These are phyloP conservation scores for Cheilosia vulpina DNA, from an alignment of 2,888 invertebrate species.

Conservation along the genomic window DNA sequence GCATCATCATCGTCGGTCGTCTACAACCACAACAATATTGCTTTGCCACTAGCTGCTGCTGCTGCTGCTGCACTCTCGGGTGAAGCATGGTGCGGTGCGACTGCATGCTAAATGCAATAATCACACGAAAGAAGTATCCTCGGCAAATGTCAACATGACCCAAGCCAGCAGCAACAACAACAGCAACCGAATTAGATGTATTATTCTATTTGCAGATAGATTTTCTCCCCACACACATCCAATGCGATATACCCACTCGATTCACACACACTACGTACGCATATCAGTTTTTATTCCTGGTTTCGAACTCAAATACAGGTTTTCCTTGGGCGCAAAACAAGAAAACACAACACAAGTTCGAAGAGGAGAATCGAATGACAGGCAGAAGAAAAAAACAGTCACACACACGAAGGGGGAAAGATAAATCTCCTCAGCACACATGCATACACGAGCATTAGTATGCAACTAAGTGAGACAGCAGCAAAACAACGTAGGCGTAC, in stretches of 20 bases:
- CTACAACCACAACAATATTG: conserved; percentile 41
- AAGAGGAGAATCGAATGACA: conserved; percentile 2
- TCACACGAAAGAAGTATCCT: conserved; percentile 63
- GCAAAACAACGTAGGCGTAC: conserved; percentile 74
- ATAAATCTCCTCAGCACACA: conserved; percentile 10
- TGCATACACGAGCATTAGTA: background rate
- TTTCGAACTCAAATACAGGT: conserved; percentile 70
- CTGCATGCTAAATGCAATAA: conserved; percentile 72
- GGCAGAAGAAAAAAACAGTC: background rate
- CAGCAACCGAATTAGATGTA: conserved; percentile 47
- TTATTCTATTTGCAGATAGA: conserved; percentile 68
- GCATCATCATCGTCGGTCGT: conserved; percentile 27
- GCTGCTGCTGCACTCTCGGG: conserved; percentile 32
- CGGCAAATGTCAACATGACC: conserved; percentile 70
- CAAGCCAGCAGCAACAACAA: conserved; percentile 21
- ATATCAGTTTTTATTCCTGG: conserved; percentile 72
- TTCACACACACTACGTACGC: conserved; percentile 23
- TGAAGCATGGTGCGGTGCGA: conserved; percentile 10
- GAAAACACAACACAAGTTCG: conserved; percentile 55
- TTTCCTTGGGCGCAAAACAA: conserved; percentile 73
- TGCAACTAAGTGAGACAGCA: conserved; percentile 61
- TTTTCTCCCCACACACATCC: conserved; percentile 67
- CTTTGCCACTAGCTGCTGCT: conserved; percentile 12
- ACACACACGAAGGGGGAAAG: conserved; percentile 18
- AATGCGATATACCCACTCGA: conserved; percentile 61